Conservation (phyloP, 2,888 invertebrate species). For the Luperina testacea region DNA sequence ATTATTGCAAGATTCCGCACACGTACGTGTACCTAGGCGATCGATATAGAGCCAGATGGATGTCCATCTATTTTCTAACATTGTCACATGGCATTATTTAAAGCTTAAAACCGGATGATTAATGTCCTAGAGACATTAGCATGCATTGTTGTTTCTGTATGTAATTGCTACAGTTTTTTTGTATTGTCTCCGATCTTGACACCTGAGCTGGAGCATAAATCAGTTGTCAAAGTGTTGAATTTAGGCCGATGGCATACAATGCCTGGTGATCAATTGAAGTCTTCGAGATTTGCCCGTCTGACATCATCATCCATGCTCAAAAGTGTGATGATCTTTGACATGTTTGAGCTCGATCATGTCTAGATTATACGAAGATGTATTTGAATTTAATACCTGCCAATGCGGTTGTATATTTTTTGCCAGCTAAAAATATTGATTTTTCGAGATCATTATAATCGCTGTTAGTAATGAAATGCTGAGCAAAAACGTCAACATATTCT, state of each 20-base stretch:
- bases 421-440: slow-evolving; percentile 74
- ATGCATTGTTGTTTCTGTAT: slow-evolving; percentile 79
- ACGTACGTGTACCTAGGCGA: slow-evolving; percentile 68
- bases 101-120: slow-evolving; percentile 80
- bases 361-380: slow-evolving; percentile 72
- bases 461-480: slow-evolving; percentile 72
- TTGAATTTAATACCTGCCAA: slow-evolving; percentile 68
- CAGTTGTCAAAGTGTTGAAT: slow-evolving; percentile 86
- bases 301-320: slow-evolving; percentile 80
- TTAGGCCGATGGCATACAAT: slow-evolving; percentile 81
- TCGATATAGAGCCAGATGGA: slow-evolving; percentile 74
- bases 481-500: slow-evolving; percentile 82
- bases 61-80: slow-evolving; percentile 71
- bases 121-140: slow-evolving; percentile 79
- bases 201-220: slow-evolving; percentile 86
- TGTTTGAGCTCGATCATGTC: slow-evolving; percentile 73
- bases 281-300: slow-evolving; percentile 75
- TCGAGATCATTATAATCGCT: slow-evolving; percentile 75
- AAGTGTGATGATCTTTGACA: slow-evolving; percentile 77
- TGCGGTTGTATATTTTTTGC: slow-evolving; percentile 70
- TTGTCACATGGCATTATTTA: slow-evolving; percentile 78
- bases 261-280: slow-evolving; percentile 82
- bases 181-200: slow-evolving; percentile 81
- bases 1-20: slow-evolving; percentile 69
- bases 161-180: slow-evolving; percentile 83